phyloP scores from a whole-genome alignment of 2,797 vertebrate species.

The Zenarchopterus dispar region DNA sequence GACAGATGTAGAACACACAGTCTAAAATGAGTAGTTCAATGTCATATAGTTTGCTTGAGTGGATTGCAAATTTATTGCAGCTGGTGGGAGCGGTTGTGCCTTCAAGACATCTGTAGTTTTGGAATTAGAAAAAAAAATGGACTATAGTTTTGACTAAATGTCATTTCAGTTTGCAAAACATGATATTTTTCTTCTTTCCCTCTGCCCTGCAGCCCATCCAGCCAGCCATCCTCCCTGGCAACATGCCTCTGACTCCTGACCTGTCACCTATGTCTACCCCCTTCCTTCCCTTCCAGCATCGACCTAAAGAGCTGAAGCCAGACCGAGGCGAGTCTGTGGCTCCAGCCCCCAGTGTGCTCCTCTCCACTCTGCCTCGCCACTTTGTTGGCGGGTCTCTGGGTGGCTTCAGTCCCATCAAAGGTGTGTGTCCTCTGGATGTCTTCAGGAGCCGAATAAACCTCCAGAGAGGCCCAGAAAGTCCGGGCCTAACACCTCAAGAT shows the following conservation, averaged over 20 bases:
- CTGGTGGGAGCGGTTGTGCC: no score
- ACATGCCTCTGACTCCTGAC: constrained; percentile 73
- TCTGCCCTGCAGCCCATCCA: constrained; percentile 48
- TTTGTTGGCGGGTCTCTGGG: constrained; percentile 68
- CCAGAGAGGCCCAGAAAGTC: constrained; percentile 60
- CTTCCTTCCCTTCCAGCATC: constrained; percentile 68
- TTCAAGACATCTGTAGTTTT: no score
- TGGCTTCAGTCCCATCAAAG: constrained; percentile 81
- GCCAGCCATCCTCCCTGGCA: constrained; percentile 54
- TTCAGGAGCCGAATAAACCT: constrained; percentile 73
- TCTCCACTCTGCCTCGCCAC: constrained; percentile 65
- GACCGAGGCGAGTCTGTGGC: constrained; percentile 26
- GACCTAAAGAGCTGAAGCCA: constrained; percentile 47
- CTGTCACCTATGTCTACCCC: constrained; percentile 66
- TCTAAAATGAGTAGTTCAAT: no score
- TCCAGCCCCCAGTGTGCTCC: constrained; percentile 6
- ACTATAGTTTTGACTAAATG: no score
- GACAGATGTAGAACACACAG: not conserved
- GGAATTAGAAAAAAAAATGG: no score
- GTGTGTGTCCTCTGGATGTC: constrained; percentile 79
- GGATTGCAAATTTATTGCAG: no score
- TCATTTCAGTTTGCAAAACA: not conserved
- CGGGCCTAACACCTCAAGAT: constrained; percentile 62
- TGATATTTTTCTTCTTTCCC: not conserved
- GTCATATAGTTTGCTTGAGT: no score